Conservation (phyloP, 2,113 vertebrate genomes). For the Cathartes aura region DNA sequence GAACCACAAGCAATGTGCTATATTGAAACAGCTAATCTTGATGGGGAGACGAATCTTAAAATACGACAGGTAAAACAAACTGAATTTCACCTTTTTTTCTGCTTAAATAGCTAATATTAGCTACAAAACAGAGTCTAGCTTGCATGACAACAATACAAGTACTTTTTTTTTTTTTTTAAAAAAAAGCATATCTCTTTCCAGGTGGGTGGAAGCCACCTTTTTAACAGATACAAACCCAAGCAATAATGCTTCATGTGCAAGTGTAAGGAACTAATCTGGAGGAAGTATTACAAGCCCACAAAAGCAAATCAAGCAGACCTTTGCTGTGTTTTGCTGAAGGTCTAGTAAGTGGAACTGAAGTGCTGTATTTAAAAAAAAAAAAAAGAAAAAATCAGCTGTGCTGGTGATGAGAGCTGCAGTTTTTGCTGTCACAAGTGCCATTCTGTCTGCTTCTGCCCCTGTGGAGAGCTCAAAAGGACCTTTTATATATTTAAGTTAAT, state of each 20-base stretch:
- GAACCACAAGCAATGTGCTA: slow-evolving; percentile 99
- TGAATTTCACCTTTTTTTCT: not conserved
- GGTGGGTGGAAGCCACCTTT: not conserved
- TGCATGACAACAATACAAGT: not conserved
- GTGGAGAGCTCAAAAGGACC: not conserved
- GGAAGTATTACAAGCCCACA: not conserved
- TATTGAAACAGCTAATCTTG: slow-evolving; percentile 96
- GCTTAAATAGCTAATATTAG: not conserved
- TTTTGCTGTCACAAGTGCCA: not conserved
- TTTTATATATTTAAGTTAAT: not conserved
- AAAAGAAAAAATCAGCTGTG: not conserved
- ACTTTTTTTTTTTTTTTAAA: not conserved
- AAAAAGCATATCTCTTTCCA: not conserved
- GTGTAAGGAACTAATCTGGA: not conserved
- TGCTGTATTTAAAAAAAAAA: not conserved
- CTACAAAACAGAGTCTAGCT: not conserved
- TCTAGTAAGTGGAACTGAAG: not conserved
- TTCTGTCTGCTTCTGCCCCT: not conserved
- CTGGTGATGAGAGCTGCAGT: not conserved
- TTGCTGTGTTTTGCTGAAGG: not conserved
- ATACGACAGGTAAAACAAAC: slow-evolving; percentile 89
- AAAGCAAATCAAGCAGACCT: not conserved
- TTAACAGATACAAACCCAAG: not conserved
- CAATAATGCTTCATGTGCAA: not conserved
- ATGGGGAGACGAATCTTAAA: slow-evolving; percentile 99